Conservation (phyloP, 2,888 invertebrate genomes). For the Synergus itoensis region DNA sequence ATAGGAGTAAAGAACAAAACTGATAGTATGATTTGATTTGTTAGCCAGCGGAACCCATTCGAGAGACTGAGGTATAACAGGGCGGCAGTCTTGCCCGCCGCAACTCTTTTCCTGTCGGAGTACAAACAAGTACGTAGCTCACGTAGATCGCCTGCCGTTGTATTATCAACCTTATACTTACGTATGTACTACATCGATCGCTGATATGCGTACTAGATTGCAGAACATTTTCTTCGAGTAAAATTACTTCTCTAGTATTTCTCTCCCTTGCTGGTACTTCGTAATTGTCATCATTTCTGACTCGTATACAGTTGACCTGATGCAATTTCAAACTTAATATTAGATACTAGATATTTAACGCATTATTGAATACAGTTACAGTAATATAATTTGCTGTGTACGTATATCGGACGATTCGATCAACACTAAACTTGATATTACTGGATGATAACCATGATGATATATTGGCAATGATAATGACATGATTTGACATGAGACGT, state of each 20-base stretch:
- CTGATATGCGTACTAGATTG: conserved; percentile 53
- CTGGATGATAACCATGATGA: conserved; percentile 66
- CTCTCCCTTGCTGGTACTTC: background rate
- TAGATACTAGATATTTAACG: too few relatives aligned
- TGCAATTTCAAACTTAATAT: too few relatives aligned
- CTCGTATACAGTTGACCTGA: background rate
- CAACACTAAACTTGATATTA: conserved; percentile 62
- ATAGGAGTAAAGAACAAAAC: conserved; percentile 61
- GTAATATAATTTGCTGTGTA: conserved; percentile 51
- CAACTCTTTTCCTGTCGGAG: conserved; percentile 81
- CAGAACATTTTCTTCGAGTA: background rate
- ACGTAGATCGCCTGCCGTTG: conserved; percentile 75
- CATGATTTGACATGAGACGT: conserved; percentile 64
- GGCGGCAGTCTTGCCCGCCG: conserved; percentile 80
- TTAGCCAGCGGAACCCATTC: conserved; percentile 87
- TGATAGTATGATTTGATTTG: conserved; percentile 79
- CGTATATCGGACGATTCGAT: conserved; percentile 58
- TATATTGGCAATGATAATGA: conserved; percentile 59
- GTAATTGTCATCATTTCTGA: background rate
- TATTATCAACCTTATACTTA: conserved; percentile 70
- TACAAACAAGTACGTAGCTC: conserved; percentile 83
- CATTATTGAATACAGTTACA: too few relatives aligned
- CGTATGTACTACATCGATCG: conserved; percentile 56
- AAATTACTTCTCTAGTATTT: background rate
- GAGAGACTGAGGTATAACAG: conserved; percentile 87